phyloP scores from a whole-genome alignment of 2,113 vertebrate genomes.

The Sinocyclocheilus anophthalmus region DNA sequence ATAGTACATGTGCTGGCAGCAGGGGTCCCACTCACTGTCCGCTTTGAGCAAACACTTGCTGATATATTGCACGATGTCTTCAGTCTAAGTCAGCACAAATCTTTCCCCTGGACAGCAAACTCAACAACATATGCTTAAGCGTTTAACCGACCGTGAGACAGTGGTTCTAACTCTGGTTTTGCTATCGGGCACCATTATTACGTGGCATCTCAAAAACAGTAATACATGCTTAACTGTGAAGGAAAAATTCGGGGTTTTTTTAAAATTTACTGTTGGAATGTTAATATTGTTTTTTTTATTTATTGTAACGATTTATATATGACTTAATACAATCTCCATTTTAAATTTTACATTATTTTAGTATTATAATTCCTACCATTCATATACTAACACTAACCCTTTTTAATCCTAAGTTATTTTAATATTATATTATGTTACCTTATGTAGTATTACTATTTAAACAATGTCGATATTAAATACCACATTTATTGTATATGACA shows the following conservation, averaged over 20 bases:
- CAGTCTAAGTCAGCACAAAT: slow-evolving; percentile 48
- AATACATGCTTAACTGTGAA: too few relatives aligned
- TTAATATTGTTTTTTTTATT: neutral
- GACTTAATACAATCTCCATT: too few relatives aligned
- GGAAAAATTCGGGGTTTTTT: too few relatives aligned
- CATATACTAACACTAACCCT: too few relatives aligned
- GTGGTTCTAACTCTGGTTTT: neutral
- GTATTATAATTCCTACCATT: neutral
- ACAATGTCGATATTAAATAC: neutral
- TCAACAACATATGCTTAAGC: neutral
- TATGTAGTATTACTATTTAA: neutral
- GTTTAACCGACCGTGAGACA: slow-evolving; percentile 24
- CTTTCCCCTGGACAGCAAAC: slow-evolving; percentile 28
- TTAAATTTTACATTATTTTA: neutral
- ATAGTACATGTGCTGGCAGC: neutral
- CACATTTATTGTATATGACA: neutral
- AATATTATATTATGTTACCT: neutral
- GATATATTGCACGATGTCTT: slow-evolving; percentile 47
- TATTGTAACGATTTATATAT: too few relatives aligned
- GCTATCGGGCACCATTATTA: neutral
- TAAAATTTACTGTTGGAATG: too few relatives aligned
- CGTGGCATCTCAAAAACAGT: neutral
- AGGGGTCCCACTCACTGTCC: slow-evolving; percentile 44
- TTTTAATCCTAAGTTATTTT: neutral
- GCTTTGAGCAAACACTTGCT: slow-evolving; percentile 29